A percentile compares a stretch with the other conserved stretches of the same genome.
phyloP scores from a whole-genome alignment of 2,113 vertebrate genomes.

The Guaruba guarouba region DNA sequence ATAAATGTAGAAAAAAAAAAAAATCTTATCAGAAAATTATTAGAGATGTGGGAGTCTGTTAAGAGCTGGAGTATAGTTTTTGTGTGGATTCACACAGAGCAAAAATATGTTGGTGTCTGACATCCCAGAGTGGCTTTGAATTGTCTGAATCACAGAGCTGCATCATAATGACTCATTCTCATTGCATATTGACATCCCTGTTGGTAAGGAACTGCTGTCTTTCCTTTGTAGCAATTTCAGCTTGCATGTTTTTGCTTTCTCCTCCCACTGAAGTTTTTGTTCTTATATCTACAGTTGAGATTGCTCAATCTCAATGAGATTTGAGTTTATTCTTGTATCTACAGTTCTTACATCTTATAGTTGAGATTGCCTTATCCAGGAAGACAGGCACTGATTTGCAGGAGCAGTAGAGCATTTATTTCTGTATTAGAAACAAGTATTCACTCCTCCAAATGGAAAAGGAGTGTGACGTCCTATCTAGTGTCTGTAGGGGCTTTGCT shows the following conservation, averaged over 20 bases:
- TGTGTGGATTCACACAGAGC: neutral
- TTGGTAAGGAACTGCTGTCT: neutral
- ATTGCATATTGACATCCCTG: neutral
- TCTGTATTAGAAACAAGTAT: neutral
- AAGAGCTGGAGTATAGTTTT: neutral
- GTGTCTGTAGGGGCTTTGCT: neutral
- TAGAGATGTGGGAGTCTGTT: neutral
- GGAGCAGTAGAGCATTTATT: neutral
- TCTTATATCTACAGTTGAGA: neutral
- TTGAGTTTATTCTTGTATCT: neutral
- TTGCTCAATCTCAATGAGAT: neutral
- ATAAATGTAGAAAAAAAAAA: neutral
- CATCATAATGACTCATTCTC: constrained; percentile 36
- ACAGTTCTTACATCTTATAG: neutral
- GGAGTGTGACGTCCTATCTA: neutral
- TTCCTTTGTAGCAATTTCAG: neutral
- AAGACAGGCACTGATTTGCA: neutral
- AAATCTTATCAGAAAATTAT: neutral
- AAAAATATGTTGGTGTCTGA: neutral
- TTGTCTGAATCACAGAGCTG: constrained; percentile 34
- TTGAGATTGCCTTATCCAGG: neutral
- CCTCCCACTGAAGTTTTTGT: neutral
- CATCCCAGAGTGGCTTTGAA: constrained; percentile 10
- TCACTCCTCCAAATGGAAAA: neutral
- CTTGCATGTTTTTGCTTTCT: neutral